phyloP scores from a whole-genome alignment of 2,888 invertebrate species.

The Bembecia ichneumoniformis region DNA sequence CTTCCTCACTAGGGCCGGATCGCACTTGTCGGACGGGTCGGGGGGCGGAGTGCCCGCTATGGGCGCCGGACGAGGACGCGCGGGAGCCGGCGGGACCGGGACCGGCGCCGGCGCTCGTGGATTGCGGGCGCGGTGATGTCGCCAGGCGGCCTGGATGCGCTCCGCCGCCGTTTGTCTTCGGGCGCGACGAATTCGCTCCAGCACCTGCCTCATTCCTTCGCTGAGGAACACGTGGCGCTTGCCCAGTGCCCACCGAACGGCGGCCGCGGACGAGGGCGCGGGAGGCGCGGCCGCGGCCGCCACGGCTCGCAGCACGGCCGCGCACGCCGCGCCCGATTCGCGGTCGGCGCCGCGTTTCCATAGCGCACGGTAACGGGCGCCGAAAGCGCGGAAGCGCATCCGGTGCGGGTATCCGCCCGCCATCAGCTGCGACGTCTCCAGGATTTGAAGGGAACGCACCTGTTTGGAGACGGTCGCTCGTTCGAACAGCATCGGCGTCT shows the following conservation, averaged over 20 bases:
- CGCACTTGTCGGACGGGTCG: slow-evolving; percentile 87
- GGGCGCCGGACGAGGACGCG: slow-evolving; percentile 89
- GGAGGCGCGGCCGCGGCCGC: slow-evolving; percentile 83
- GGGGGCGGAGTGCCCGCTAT: slow-evolving; percentile 92
- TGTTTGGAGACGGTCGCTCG: slow-evolving; percentile 87
- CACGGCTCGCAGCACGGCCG: slow-evolving; percentile 83
- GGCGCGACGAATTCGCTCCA: slow-evolving; percentile 85
- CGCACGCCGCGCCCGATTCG: slow-evolving; percentile 73
- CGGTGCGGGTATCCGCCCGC: slow-evolving; percentile 95
- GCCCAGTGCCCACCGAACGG: slow-evolving; percentile 87
- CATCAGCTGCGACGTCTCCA: slow-evolving; percentile 96
- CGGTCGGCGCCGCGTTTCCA: slow-evolving; percentile 80
- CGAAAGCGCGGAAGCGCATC: slow-evolving; percentile 95
- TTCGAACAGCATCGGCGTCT: slow-evolving; percentile 88
- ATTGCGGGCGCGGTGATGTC: slow-evolving; percentile 79
- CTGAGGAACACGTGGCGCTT: slow-evolving; percentile 95
- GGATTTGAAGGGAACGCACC: slow-evolving; percentile 89
- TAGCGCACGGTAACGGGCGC: slow-evolving; percentile 86
- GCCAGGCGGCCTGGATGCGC: slow-evolving; percentile 88
- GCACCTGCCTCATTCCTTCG: slow-evolving; percentile 91
- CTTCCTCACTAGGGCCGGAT: slow-evolving; percentile 89
- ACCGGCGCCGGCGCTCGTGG: slow-evolving; percentile 17
- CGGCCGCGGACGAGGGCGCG: slow-evolving; percentile 79
- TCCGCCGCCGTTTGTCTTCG: slow-evolving; percentile 86
- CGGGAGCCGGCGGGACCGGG: slow-evolving; percentile 36